A percentile compares a stretch with the other conserved stretches of the same genome.
phyloP scores from a whole-genome alignment of 2,797 vertebrate genomes.

The Loriculus beryllinus region DNA sequence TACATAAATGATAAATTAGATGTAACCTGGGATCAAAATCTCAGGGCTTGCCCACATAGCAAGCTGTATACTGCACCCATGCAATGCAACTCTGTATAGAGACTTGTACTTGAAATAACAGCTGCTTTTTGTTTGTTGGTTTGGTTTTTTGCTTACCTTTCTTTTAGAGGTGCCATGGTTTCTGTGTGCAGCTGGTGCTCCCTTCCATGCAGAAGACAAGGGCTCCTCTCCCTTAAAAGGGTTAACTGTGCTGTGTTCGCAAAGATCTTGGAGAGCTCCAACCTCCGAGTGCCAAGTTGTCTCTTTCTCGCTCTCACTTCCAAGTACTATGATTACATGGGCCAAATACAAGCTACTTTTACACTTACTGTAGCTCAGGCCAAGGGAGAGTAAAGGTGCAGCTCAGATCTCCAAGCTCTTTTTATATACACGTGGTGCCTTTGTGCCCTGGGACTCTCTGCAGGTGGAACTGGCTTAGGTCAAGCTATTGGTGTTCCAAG shows the following conservation, averaged over 20 bases:
- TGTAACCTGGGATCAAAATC: neutral
- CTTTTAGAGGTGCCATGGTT: neutral
- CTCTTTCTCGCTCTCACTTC: neutral
- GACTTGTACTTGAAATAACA: neutral
- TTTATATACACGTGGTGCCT: neutral
- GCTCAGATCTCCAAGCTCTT: neutral
- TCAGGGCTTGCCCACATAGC: neutral
- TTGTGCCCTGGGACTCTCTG: neutral
- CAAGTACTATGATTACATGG: neutral
- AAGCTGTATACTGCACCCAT: neutral
- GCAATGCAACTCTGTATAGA: neutral
- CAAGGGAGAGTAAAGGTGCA: neutral
- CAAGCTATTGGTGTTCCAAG: neutral
- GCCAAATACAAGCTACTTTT: neutral
- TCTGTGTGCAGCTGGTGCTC: neutral
- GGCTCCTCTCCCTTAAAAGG: neutral
- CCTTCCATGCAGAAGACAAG: accelerated
- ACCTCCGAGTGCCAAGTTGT: neutral
- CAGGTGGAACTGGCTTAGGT: neutral
- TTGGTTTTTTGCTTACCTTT: neutral
- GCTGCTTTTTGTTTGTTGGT: neutral
- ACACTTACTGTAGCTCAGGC: neutral
- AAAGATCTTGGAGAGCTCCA: neutral
- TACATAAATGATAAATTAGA: neutral
- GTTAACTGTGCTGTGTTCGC: neutral